These are phyloP conservation scores for Acanthosepion pharaonis DNA, from an alignment of 2,888 invertebrate species.

Conservation along the genomic window DNA sequence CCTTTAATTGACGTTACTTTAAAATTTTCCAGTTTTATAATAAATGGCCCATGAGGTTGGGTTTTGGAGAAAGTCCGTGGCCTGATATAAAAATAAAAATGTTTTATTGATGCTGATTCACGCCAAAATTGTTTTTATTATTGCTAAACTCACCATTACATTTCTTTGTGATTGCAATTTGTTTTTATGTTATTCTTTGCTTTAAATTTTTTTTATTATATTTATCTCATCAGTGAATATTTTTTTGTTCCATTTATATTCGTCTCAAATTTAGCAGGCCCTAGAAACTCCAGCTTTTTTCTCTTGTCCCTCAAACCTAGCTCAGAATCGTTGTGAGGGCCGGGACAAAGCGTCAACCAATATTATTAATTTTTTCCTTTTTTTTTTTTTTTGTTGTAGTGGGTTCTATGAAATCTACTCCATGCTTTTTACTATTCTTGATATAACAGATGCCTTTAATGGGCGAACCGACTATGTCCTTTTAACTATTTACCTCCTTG, in stretches of 20 bases:
- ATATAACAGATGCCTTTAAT: slow-evolving; percentile 33
- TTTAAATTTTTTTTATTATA: background rate
- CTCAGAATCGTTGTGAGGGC: no score
- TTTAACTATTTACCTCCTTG: background rate
- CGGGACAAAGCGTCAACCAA: background rate
- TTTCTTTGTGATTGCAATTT: background rate
- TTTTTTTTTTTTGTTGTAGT: background rate
- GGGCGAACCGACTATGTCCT: background rate
- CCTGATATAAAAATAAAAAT: no score
- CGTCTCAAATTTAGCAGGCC: background rate
- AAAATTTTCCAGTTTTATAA: no score
- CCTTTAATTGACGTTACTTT: no score
- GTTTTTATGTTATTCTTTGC: background rate
- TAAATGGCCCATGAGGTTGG: no score
- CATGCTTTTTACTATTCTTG: background rate
- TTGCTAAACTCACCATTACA: background rate
- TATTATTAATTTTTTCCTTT: background rate
- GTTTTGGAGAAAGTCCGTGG: no score
- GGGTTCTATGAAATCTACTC: background rate
- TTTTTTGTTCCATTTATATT: background rate
- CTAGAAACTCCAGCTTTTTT: background rate
- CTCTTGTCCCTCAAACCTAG: no score
- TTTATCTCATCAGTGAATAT: background rate
- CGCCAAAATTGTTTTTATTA: background rate
- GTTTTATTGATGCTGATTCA: no score